Evolutionary conservation across 2,113 vertebrate species (phyloP).

Genomic region (Bujurquina vittata): DNA sequence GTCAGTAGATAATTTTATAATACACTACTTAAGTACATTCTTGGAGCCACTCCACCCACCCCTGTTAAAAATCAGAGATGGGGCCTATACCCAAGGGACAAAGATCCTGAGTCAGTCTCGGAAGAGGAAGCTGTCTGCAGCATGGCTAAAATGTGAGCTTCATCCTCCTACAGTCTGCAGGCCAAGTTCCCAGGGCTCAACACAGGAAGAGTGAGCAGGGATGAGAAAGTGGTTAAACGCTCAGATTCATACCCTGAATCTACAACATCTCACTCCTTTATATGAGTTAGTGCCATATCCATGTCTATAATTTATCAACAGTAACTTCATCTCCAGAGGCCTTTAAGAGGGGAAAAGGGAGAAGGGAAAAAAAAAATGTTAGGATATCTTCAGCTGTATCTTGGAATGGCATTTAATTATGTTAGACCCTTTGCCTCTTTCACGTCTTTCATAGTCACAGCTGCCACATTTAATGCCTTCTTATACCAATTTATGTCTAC

Average conservation of each 20-base stretch:
- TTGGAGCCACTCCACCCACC: not conserved
- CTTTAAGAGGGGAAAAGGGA: not conserved
- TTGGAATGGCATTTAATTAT: constrained; percentile 17
- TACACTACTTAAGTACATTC: no score
- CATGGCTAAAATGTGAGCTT: constrained; percentile 32
- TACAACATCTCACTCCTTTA: not conserved
- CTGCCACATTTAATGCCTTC: constrained; percentile 33
- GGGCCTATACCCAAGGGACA: constrained; percentile 15
- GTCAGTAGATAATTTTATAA: no score
- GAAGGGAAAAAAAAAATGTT: constrained; percentile 2
- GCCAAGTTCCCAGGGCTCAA: constrained; percentile 31
- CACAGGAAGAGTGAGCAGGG: constrained; percentile 34
- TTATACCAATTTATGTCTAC: constrained; percentile 17
- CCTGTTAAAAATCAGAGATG: not conserved
- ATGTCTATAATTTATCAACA: constrained; percentile 24
- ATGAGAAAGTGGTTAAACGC: constrained; percentile 50
- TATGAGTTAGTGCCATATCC: constrained; percentile 5
- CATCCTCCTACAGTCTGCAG: constrained; percentile 39
- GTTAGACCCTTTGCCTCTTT: not conserved
- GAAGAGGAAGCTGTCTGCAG: constrained; percentile 39
- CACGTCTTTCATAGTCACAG: not conserved
- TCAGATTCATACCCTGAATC: constrained; percentile 33
- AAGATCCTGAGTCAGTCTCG: constrained; percentile 4
- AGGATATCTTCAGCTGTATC: constrained; percentile 13
- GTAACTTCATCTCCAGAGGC: constrained; percentile 9